These are phyloP conservation scores for Rhinogobius similis DNA, from an alignment of 2,113 vertebrate genomes.

Conservation along the genomic window DNA sequence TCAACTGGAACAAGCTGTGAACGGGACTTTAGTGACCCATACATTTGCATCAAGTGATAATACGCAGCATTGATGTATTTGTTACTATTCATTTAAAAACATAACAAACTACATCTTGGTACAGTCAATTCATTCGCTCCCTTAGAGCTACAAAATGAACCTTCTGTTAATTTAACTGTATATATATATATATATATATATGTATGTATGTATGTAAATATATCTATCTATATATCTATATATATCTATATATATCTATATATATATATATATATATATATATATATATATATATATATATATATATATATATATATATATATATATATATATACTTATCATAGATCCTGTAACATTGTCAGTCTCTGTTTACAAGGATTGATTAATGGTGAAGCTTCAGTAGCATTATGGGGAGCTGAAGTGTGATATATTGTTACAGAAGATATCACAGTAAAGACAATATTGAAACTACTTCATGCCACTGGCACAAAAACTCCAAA, in stretches of 20 bases:
- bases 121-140: neutral
- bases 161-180: neutral
- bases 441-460: too few species aligned
- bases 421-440: too few species aligned
- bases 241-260: too few species aligned
- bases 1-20: neutral
- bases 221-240: too few species aligned
- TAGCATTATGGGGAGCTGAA: neutral
- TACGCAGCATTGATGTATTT: neutral
- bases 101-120: neutral
- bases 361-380: neutral
- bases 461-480: neutral
- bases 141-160: constrained; percentile 1
- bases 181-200: too few species aligned
- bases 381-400: neutral
- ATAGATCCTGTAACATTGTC: neutral
- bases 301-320: too few species aligned
- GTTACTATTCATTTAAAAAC: neutral
- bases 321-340: too few species aligned
- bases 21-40: neutral
- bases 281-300: too few species aligned
- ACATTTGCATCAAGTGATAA: neutral
- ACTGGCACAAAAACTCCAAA: too few species aligned
- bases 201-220: too few species aligned
- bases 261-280: too few species aligned